These are phyloP conservation scores for Trachemys scripta DNA, from an alignment of 2,113 vertebrate genomes.

Conservation along the genomic window DNA sequence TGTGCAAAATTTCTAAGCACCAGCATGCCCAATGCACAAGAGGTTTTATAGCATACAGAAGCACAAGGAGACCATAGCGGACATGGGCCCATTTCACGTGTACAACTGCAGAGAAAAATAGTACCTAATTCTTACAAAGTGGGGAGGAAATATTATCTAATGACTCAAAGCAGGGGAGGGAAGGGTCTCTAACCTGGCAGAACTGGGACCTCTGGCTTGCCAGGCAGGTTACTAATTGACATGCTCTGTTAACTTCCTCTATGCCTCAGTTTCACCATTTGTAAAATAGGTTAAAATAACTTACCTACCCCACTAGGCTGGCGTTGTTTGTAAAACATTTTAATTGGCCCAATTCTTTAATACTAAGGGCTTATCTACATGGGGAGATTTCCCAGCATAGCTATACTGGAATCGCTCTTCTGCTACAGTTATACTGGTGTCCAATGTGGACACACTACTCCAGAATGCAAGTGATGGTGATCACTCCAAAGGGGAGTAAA, in stretches of 20 bases:
- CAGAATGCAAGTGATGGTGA: background rate
- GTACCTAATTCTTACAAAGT: background rate
- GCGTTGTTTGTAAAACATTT: background rate
- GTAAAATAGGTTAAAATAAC: background rate
- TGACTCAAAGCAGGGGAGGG: background rate
- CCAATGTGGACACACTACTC: background rate
- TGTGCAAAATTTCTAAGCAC: background rate
- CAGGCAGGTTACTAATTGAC: background rate
- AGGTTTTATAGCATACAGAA: background rate
- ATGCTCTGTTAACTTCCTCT: background rate
- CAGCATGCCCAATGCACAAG: background rate
- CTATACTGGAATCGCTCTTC: background rate
- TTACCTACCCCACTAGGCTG: background rate
- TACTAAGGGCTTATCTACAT: background rate
- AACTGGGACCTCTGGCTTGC: background rate
- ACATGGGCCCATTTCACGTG: background rate
- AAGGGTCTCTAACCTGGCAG: background rate
- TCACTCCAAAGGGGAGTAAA: background rate
- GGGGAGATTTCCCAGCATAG: background rate
- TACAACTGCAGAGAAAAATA: background rate
- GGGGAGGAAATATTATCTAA: background rate
- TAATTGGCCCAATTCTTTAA: too few relatives aligned
- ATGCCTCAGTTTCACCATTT: background rate
- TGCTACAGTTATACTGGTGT: background rate
- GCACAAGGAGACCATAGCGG: background rate